A percentile compares a stretch with the other conserved stretches of the same genome.
phyloP scores from a whole-genome alignment of 2,797 vertebrate species.

The Galaxias olidus region DNA sequence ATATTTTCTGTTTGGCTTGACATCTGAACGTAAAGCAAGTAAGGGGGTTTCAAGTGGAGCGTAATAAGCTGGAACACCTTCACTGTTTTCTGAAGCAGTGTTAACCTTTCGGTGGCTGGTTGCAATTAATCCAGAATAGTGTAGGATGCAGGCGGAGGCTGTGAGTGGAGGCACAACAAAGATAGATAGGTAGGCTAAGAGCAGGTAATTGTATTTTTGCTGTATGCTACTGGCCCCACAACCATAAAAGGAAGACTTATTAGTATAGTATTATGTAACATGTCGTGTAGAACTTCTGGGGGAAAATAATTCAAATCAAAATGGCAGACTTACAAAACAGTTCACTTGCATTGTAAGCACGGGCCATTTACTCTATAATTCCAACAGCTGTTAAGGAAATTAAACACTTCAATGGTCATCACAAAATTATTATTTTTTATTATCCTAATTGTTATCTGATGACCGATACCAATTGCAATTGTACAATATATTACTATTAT shows the following conservation, averaged over 20 bases:
- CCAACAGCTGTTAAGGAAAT: slow-evolving; percentile 4
- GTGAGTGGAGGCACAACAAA: slow-evolving; percentile 47
- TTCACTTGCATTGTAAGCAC: too few species aligned
- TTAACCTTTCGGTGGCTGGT: slow-evolving; percentile 45
- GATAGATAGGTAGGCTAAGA: too few species aligned
- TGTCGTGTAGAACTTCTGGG: not conserved
- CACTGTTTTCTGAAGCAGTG: slow-evolving; percentile 42
- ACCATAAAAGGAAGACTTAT: slow-evolving; percentile 4
- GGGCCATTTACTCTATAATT: too few species aligned
- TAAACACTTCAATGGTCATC: slow-evolving; percentile 43
- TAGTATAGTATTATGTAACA: not conserved
- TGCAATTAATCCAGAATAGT: slow-evolving; percentile 44
- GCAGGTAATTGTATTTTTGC: slow-evolving; percentile 24
- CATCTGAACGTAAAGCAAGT: slow-evolving; percentile 17
- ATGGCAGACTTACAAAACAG: too few species aligned
- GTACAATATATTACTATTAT: slow-evolving; percentile 78
- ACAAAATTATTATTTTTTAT: slow-evolving; percentile 72
- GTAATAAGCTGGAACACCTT: slow-evolving; percentile 50
- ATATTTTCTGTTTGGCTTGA: slow-evolving; percentile 23
- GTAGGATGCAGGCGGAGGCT: slow-evolving; percentile 39
- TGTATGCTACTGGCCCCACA: slow-evolving; percentile 32
- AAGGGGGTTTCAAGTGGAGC: slow-evolving; percentile 28
- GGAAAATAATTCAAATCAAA: not conserved
- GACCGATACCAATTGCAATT: slow-evolving; percentile 60
- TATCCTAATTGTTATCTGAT: slow-evolving; percentile 69